A percentile compares a stretch with the other conserved stretches of the same genome.
These are phyloP conservation scores for Oreonectes daqikongensis DNA, from an alignment of 2,797 vertebrate species.

Conservation along the genomic window DNA sequence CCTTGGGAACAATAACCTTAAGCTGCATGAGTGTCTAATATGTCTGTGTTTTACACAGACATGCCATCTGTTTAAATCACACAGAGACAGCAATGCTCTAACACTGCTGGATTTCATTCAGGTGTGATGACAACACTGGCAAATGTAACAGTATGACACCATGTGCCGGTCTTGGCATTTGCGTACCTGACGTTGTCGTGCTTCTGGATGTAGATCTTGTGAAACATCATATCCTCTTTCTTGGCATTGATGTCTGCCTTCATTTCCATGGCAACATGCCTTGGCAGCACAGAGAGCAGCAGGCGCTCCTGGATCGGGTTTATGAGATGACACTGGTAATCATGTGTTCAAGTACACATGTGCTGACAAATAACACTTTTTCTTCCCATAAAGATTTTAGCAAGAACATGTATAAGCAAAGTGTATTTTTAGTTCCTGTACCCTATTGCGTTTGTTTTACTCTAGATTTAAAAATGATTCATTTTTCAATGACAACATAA, in stretches of 20 bases:
- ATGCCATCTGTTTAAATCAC: constrained; percentile 12
- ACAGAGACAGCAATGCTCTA: neutral
- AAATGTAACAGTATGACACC: neutral
- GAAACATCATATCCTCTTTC: constrained; percentile 99
- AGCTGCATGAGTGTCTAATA: constrained; percentile 20
- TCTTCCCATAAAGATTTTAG: neutral
- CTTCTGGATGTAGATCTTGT: constrained; percentile 99
- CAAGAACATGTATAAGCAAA: no score
- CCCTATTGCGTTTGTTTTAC: no score
- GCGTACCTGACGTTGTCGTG: constrained; percentile 97
- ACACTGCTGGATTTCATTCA: constrained; percentile 20
- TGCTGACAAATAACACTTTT: constrained; percentile 23
- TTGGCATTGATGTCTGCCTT: constrained; percentile 99
- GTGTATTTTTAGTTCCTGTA: neutral
- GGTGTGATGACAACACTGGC: constrained; percentile 34
- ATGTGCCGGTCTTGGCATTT: constrained; percentile 23
- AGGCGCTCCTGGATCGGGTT: constrained; percentile 87
- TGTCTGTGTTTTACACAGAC: constrained; percentile 22
- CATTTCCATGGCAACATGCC: constrained; percentile 99
- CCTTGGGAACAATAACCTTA: constrained; percentile 43
- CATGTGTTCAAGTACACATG: constrained; percentile 15
- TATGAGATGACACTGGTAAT: constrained; percentile 39
- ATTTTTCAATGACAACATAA: no score
- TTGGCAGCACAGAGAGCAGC: constrained; percentile 95
- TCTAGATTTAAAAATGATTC: no score